Evolutionary conservation across 2,797 vertebrate genomes (phyloP), one percentile per base, ranked within the genome.

Genomic region (Strix occidentalis): DNA sequence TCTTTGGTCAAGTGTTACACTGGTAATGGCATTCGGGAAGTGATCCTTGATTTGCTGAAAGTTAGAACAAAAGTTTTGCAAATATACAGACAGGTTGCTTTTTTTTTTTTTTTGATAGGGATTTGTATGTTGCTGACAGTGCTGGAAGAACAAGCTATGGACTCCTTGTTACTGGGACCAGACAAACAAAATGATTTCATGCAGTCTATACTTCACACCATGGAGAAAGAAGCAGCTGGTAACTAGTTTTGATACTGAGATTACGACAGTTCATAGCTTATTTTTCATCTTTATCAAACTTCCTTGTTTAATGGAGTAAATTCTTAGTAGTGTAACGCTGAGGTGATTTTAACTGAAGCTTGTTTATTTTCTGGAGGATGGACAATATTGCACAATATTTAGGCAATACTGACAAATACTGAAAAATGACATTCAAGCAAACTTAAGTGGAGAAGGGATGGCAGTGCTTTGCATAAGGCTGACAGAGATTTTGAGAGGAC

Each of bases 121-220:
- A 98, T 99, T 84, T 99, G 98, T 89, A 99, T 99, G 99, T 92
- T 99, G 93, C 96, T 99, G 50, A 98, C 98, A 8, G 98, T 98
- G 66, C 97, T 99, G 74, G 98, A 99, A 63, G 98, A 99, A 17
- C 98, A 98, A 89, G 98, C 98, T 33, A 98, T 99, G 98, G 98
- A 99, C 70, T 98, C 98, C 4, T 71, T 99, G 75, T 92, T 99
- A 58, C 91, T 99, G 86, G 98, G 98, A 48, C 98, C 98, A 64
- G 97, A 98, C 64, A 98, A 98, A 50, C 98, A 98, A 84, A 98
- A 98, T 54, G 98, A 98, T 79, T 98, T 99, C 90, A 98, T 99
- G 96, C 98, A 98, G 33, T 98, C 98, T 37, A 99, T 99, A 80
- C 97, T 99, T 86, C 95, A 98, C 65, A 98, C 98, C 37, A 98